Evolutionary conservation across 2,888 invertebrate genomes (phyloP).

Genomic region (Cataglyphis cursor): DNA sequence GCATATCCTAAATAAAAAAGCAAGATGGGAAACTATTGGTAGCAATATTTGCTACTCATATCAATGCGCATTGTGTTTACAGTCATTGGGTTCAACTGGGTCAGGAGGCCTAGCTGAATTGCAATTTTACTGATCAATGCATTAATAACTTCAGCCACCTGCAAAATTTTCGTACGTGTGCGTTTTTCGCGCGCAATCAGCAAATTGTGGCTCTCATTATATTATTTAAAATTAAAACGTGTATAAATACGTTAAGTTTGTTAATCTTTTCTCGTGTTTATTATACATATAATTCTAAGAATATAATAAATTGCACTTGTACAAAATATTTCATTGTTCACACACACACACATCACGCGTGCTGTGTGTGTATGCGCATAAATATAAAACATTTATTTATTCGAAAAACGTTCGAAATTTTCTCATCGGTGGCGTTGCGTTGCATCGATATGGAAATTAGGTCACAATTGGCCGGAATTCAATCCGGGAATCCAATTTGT

Average conservation of each 20-base stretch:
- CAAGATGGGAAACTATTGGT: slow-evolving; percentile 36
- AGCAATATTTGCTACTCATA: slow-evolving; percentile 68
- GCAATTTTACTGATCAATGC: slow-evolving; percentile 73
- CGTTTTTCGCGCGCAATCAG: slow-evolving; percentile 33
- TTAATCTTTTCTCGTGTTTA: neutral
- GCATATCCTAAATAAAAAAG: slow-evolving; percentile 55
- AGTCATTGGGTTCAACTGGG: slow-evolving; percentile 72
- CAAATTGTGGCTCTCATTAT: neutral
- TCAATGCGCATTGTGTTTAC: slow-evolving; percentile 65
- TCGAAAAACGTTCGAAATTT: slow-evolving; percentile 40
- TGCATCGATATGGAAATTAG: slow-evolving; percentile 75
- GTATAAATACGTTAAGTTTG: neutral
- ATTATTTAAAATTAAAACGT: neutral
- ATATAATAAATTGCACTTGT: neutral
- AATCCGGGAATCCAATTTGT: slow-evolving; percentile 81
- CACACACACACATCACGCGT: neutral
- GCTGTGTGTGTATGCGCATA: no score
- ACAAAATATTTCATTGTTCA: neutral
- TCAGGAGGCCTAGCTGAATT: slow-evolving; percentile 73
- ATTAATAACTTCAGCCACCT: slow-evolving; percentile 66
- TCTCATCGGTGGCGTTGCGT: slow-evolving; percentile 18
- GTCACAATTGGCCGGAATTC: slow-evolving; percentile 80
- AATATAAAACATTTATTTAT: slow-evolving; percentile 14
- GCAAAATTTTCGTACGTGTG: slow-evolving; percentile 41
- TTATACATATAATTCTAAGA: neutral